Evolutionary conservation across 35 echinoderm and acorn worm species (phyloP).

Genomic region (Ptychodera flava): DNA sequence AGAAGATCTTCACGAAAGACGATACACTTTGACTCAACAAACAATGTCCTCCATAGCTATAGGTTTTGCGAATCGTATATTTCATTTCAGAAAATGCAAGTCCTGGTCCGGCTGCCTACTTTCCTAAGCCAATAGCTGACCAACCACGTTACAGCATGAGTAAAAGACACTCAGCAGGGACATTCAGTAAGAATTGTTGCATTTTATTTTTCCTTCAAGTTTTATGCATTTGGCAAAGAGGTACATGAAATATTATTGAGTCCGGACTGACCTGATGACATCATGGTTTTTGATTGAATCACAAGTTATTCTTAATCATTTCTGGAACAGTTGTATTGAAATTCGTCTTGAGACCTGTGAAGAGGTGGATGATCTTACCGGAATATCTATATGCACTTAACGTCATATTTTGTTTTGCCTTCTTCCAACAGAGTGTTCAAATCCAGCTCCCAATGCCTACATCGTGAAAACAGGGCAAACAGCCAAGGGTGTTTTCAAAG

Average conservation of each 20-base stretch:
- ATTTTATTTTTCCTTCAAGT: background rate
- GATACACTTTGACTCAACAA: background rate
- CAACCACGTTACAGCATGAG: slow-evolving; percentile 93
- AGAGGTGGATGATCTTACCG: no score
- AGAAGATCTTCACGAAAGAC: background rate
- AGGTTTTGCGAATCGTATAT: no score
- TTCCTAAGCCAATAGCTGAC: slow-evolving; percentile 41
- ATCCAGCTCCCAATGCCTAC: slow-evolving; percentile 79
- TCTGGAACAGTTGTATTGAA: no score
- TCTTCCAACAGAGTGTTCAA: slow-evolving; percentile 41
- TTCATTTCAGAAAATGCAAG: slow-evolving; percentile 40
- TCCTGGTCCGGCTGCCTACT: slow-evolving; percentile 70
- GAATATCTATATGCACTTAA: no score
- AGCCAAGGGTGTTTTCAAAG: slow-evolving; percentile 48
- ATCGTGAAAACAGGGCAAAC: slow-evolving; percentile 61
- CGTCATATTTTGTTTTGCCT: no score
- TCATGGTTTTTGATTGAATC: no score
- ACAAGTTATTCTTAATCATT: no score
- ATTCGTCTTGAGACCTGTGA: no score
- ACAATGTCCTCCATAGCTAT: no score
- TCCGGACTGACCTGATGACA: no score
- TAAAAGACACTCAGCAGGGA: slow-evolving; percentile 39
- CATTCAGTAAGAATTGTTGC: slow-evolving; percentile 56
- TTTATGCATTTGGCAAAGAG: background rate
- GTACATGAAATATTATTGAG: background rate